These are phyloP conservation scores for Idaea aversata DNA, from an alignment of 2,888 invertebrate genomes.

Conservation along the genomic window DNA sequence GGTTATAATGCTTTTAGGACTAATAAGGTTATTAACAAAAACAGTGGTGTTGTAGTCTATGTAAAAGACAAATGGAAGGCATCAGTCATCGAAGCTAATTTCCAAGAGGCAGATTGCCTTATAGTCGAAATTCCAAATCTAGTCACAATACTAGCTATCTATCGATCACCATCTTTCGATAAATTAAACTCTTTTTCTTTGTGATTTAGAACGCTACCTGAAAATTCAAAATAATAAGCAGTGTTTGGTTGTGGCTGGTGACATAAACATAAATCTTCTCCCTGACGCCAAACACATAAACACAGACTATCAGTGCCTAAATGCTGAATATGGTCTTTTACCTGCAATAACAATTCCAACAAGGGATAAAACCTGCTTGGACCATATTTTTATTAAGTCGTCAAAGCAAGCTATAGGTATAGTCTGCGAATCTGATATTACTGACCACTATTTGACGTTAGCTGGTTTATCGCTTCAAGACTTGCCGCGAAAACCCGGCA, in stretches of 20 bases:
- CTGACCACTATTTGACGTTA: conserved; percentile 11
- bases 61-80: conserved; percentile 7
- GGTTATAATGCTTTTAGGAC: conserved; percentile 7
- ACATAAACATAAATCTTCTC: conserved; percentile 7
- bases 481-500: neutral
- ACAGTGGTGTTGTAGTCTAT: conserved; percentile 11
- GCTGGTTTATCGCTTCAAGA: neutral
- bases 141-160: conserved; percentile 5
- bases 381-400: neutral
- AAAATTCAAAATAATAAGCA: neutral
- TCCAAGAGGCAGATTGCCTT: conserved; percentile 8
- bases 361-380: neutral
- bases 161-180: conserved; percentile 10
- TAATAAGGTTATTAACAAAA: conserved; percentile 8
- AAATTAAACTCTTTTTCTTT: conserved; percentile 4
- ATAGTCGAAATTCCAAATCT: neutral
- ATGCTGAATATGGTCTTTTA: neutral
- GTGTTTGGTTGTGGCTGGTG: conserved; percentile 3
- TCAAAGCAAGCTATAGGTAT: conserved; percentile 3
- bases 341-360: conserved; percentile 2
- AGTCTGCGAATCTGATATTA: conserved; percentile 14
- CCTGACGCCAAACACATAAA: neutral
- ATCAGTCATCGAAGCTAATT: neutral
- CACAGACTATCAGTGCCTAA: conserved; percentile 1
- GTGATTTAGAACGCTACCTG: neutral